Percentiles rank a stretch among this genome's conserved stretches.
Evolutionary conservation across 2,888 invertebrate species (phyloP).

Genomic region (Bhutanitis thaidina): DNA sequence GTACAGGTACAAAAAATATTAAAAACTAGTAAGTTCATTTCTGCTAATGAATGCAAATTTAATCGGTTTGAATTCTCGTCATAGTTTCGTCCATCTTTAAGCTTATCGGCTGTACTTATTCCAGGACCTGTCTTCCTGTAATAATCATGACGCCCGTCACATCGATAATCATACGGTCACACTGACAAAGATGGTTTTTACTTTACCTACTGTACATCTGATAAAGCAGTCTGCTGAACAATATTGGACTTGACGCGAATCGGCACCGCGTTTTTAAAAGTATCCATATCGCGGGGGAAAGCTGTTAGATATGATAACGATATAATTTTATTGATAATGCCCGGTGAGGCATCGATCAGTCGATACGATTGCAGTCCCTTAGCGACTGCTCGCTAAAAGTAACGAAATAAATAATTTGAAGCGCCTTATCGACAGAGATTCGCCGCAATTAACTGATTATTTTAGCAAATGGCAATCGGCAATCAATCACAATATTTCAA

Average conservation of each 20-base stretch:
- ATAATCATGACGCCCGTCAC: not conserved
- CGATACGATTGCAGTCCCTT: slow-evolving; percentile 53
- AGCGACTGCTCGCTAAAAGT: slow-evolving; percentile 25
- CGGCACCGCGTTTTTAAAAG: slow-evolving; percentile 62
- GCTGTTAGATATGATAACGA: slow-evolving; percentile 77
- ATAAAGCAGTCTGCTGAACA: slow-evolving; percentile 54
- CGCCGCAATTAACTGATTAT: slow-evolving; percentile 33
- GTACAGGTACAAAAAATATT: too few species aligned
- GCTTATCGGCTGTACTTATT: not conserved
- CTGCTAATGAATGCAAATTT: too few species aligned
- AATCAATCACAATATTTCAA: slow-evolving; percentile 18
- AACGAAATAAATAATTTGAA: slow-evolving; percentile 1
- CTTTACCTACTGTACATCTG: slow-evolving; percentile 49
- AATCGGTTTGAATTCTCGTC: too few species aligned
- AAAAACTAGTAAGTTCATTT: too few species aligned
- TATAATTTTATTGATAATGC: slow-evolving; percentile 75
- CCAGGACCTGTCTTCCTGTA: not conserved
- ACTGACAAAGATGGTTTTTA: slow-evolving; percentile 36
- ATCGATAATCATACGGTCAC: too few species aligned
- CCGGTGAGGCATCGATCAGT: slow-evolving; percentile 72
- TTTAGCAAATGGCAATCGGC: slow-evolving; percentile 22
- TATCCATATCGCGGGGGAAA: slow-evolving; percentile 71
- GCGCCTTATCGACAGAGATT: slow-evolving; percentile 41
- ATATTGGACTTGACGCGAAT: slow-evolving; percentile 51
- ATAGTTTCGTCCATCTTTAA: too few species aligned